Conservation (phyloP, 2,797 vertebrate species). For the Semaprochilodus insignis region DNA sequence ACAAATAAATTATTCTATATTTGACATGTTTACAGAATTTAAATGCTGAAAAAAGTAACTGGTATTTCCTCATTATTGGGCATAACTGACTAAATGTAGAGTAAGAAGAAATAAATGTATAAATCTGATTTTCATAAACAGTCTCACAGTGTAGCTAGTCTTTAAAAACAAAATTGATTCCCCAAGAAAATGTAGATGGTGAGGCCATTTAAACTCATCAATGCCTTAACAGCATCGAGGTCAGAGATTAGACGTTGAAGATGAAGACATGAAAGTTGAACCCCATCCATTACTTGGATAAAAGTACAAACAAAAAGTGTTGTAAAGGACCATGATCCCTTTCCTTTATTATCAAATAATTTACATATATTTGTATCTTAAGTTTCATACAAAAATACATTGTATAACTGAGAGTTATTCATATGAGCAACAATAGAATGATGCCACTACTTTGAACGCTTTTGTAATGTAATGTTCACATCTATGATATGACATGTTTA, state of each 20-base stretch:
- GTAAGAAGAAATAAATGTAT: not conserved
- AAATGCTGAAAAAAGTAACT: not conserved
- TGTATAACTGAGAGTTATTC: not conserved
- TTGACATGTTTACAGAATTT: constrained; percentile 59
- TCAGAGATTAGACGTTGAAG: not conserved
- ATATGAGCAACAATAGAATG: not conserved
- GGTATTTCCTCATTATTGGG: not conserved
- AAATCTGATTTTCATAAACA: not conserved
- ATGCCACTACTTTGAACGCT: too few species aligned
- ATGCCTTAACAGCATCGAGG: not conserved
- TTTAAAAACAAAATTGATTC: not conserved
- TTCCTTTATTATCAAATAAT: constrained; percentile 34
- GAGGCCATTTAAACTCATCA: not conserved
- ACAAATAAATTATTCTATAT: constrained; percentile 79
- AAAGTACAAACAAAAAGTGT: not conserved
- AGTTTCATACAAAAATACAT: constrained; percentile 8
- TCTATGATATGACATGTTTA: not conserved
- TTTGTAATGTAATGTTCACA: not conserved
- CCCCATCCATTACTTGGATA: too few species aligned
- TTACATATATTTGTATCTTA: not conserved
- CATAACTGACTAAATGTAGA: not conserved
- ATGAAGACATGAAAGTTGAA: not conserved
- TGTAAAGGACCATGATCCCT: not conserved
- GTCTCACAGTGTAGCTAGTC: not conserved
- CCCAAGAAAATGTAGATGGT: not conserved